Evolutionary conservation across 1,140 invertebrate genomes (phyloP), one percentile per base, ranked within the genome.

Genomic region (Pseudomyrmex dendroicus): DNA sequence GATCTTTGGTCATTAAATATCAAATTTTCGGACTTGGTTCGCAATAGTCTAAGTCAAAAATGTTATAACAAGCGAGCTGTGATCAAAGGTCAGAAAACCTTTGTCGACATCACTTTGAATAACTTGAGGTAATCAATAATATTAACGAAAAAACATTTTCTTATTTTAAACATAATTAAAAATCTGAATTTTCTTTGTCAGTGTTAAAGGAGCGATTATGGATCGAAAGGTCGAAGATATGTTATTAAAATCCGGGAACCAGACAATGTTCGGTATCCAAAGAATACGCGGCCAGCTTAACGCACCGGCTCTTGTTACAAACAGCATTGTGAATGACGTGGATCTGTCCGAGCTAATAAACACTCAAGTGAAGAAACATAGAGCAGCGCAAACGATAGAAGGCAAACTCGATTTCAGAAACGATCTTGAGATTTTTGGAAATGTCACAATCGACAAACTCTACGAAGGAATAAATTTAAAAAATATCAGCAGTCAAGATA

Each of bases 31-130:
- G 82, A 88, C 68, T 93, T 92, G 57, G 25, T 66, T 64, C 52
- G 87, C 57, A 77, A 89, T 17, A 73, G 84, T 44, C 46, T 93
- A 50, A 87, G 52, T 12, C 48, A 57, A 50, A 80, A 82, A 1
- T 85, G 89, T 59, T 7, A 35, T 1, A 61, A 20, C 0, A 82
- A 80, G 10, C 1, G 64, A n/a, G 25, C 44, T 25, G 72, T 73
- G 2, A 82, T 92, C 17, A 89, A 88, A 44, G 91, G 90, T 35
- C 73, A 20, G 44, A 92, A 92, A 64, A 87, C n/a, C 7, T 92
- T 92, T 61, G 78, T 84, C 35, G 77, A 66, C 8, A 68, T 91
- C 7, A 80, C 66, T 15, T 84, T 87, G 10, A 74, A 80, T 2
- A 50, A 87, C 68, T 67, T 92, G 25, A 86, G 83, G 90, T 91